phyloP scores from a whole-genome alignment of 2,797 vertebrate species.

The Leptatherina wallacei region DNA sequence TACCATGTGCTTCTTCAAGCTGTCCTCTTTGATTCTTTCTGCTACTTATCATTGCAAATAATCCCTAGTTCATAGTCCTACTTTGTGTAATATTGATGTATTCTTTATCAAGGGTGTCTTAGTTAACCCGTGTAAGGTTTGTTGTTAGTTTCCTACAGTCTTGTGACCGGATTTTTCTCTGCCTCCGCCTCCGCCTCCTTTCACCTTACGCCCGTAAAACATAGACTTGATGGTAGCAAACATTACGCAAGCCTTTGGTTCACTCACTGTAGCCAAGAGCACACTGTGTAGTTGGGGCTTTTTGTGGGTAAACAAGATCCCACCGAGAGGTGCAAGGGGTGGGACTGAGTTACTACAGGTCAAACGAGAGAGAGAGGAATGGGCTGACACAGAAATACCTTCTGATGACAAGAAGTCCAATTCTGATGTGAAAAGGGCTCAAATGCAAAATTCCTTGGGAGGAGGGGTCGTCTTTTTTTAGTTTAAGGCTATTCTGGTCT shows the following conservation, averaged over 20 bases:
- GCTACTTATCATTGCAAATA: constrained; percentile 3
- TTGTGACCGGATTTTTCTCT: constrained; percentile 70
- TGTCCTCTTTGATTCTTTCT: not conserved
- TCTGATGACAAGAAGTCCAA: constrained; percentile 33
- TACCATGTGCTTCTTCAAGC: constrained; percentile 1
- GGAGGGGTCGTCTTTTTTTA: not conserved
- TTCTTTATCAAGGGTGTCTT: constrained; percentile 57
- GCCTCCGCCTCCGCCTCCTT: constrained; percentile 54
- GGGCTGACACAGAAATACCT: constrained; percentile 53
- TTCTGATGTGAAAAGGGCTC: constrained; percentile 39
- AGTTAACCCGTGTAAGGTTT: constrained; percentile 66
- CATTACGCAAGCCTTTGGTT: constrained; percentile 77
- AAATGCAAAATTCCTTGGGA: constrained; percentile 19
- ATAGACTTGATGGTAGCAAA: constrained; percentile 70
- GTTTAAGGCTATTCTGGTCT: constrained; percentile 18
- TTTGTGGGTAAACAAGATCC: constrained; percentile 78
- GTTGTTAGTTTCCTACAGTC: constrained; percentile 67
- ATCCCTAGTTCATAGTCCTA: constrained; percentile 3
- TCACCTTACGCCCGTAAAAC: constrained; percentile 70
- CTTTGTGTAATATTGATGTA: constrained; percentile 23
- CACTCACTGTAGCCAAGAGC: constrained; percentile 50
- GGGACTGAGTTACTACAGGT: constrained; percentile 66
- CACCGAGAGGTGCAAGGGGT: constrained; percentile 47
- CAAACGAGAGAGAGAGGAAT: constrained; percentile 55
- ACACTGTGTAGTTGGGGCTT: constrained; percentile 76